These are phyloP conservation scores for Colaptes auratus DNA, from an alignment of 2,113 vertebrate genomes.

Conservation along the genomic window DNA sequence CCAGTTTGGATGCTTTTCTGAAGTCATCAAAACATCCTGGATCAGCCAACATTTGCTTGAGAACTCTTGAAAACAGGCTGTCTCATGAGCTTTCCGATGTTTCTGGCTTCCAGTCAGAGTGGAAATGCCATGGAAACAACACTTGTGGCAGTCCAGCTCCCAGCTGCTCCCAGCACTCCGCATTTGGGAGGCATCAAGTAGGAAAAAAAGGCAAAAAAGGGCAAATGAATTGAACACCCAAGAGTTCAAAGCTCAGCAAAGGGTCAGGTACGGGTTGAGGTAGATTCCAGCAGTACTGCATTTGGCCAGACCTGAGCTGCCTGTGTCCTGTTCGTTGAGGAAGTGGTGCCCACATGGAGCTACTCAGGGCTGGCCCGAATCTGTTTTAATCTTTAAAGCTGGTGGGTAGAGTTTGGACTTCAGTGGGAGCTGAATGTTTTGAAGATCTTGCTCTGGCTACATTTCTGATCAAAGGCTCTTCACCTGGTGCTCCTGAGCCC, in stretches of 20 bases:
- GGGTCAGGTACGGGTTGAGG: background rate
- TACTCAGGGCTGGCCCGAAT: background rate
- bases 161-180: background rate
- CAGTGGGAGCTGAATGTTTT: background rate
- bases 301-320: background rate
- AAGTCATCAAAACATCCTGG: conserved; percentile 19
- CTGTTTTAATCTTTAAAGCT: background rate
- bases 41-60: conserved; percentile 39
- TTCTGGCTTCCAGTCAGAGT: conserved; percentile 55
- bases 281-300: background rate
- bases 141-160: conserved; percentile 17
- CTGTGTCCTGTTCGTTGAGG: background rate
- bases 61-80: conserved; percentile 42
- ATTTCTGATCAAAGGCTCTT: conserved; percentile 1
- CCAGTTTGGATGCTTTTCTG: conserved; percentile 20
- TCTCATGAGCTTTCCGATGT: conserved; percentile 43
- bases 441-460: background rate
- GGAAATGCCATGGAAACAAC: conserved; percentile 65
- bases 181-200: background rate
- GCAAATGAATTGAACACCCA: background rate
- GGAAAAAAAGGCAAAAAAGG: background rate
- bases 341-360: background rate
- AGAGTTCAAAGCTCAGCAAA: background rate
- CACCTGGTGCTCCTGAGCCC: background rate
- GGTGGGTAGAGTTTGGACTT: background rate